These are phyloP conservation scores for Trilocha varians DNA, from an alignment of 2,888 invertebrate genomes.

Conservation along the genomic window DNA sequence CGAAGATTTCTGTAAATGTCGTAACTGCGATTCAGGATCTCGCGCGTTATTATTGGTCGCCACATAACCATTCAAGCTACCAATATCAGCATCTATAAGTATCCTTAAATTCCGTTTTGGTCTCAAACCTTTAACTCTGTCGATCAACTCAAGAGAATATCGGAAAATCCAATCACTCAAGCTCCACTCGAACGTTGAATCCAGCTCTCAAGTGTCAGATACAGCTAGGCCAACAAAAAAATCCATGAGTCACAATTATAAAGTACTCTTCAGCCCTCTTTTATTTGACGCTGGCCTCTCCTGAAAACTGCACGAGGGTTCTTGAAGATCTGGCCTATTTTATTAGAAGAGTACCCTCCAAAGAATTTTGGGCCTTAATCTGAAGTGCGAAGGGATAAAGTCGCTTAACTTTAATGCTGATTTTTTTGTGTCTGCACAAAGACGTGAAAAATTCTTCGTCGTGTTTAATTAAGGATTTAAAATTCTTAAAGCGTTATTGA, in stretches of 20 bases:
- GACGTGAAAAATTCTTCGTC: constrained; percentile 9
- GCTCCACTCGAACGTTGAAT: constrained; percentile 5
- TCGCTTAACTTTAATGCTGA: constrained; percentile 18
- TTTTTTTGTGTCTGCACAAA: constrained; percentile 15
- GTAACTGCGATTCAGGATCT: no score
- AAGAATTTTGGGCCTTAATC: constrained; percentile 21
- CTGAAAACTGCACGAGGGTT: constrained; percentile 23
- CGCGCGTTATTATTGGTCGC: no score
- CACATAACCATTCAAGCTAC: no score
- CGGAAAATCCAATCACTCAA: constrained; percentile 7
- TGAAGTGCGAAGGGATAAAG: constrained; percentile 6
- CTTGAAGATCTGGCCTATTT: constrained; percentile 39
- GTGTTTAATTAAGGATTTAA: constrained; percentile 18
- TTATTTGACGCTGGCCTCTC: constrained; percentile 30
- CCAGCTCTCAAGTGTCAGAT: constrained; percentile 16
- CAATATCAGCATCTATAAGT: no score
- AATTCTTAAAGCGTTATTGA: constrained; percentile 4
- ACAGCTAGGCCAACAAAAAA: constrained; percentile 26
- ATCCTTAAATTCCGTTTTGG: no score
- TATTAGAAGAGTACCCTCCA: constrained; percentile 20
- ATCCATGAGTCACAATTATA: constrained; percentile 36
- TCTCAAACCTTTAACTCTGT: neutral
- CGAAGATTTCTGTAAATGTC: no score
- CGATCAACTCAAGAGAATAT: neutral
- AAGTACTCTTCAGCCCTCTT: constrained; percentile 28